Evolutionary conservation across 2,888 invertebrate species (phyloP).

Genomic region (Galeruca laticollis): DNA sequence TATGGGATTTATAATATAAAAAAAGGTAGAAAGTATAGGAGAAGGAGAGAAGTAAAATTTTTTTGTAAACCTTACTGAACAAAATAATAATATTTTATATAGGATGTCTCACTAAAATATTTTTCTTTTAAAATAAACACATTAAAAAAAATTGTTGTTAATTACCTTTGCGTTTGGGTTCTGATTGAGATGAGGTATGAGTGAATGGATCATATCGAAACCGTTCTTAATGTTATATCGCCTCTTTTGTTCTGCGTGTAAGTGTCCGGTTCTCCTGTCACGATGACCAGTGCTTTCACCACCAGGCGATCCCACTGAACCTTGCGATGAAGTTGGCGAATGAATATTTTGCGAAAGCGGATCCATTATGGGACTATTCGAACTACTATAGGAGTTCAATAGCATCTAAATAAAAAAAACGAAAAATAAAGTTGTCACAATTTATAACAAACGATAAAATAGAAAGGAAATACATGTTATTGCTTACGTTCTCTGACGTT

Average conservation of each 20-base stretch:
- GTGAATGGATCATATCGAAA: conserved; percentile 91
- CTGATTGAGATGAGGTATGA: conserved; percentile 91
- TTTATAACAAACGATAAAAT: not conserved
- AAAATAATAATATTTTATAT: too few relatives aligned
- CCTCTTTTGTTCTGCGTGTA: conserved; percentile 96
- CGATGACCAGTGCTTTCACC: conserved; percentile 65
- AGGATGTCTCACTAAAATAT: too few relatives aligned
- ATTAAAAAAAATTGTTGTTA: too few relatives aligned
- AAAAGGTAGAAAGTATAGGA: too few relatives aligned
- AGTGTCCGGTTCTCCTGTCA: conserved; percentile 87
- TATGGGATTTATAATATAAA: too few relatives aligned
- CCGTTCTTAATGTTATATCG: conserved; percentile 96
- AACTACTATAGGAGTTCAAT: conserved; percentile 58
- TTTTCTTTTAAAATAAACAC: too few relatives aligned
- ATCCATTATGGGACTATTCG: conserved; percentile 66
- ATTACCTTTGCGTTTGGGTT: conserved; percentile 92
- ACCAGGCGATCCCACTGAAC: conserved; percentile 64
- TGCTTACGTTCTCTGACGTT: conserved; percentile 59
- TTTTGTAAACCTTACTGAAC: too few relatives aligned
- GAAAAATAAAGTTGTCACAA: too few relatives aligned
- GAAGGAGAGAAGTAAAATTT: too few relatives aligned
- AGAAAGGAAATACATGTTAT: conserved; percentile 5
- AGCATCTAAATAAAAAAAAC: conserved; percentile 53
- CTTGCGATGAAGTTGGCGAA: conserved; percentile 75
- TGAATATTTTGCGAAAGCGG: conserved; percentile 66